Evolutionary conservation across 2,113 vertebrate genomes (phyloP), one percentile per base, ranked within the genome.

Genomic region (Sylvicapra grimmia): DNA sequence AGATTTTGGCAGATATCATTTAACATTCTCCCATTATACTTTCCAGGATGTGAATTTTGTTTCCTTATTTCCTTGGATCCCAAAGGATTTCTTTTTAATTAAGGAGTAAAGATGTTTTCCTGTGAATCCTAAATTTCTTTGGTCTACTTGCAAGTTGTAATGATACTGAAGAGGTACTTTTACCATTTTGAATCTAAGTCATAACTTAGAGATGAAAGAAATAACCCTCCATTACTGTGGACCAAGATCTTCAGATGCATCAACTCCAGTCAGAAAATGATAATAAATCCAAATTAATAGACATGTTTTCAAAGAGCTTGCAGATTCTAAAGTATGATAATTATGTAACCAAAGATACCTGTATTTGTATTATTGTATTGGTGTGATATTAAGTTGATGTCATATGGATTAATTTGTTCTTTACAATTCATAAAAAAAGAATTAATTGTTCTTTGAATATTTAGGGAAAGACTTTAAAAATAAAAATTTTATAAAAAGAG

Each of bases 1-100:
- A 90, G 83, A 72, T 96, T 94, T 90, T 97, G 94, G 93, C 95
- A 93, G 49, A 58, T 36, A 95, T 56, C 89, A 93, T 87, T 95
- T 93, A 95, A 85, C 36, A 27, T 95, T 96, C 53, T 97, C 85
- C 53, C 86, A 61, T 86, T 97, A 87, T 95, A 84, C 44, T 94
- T 96, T 85, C 31, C 75, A 97, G 88, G 86, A 90, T 89, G 44
- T 93, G 93, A 56, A 36, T 94, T 93, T 96, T 94, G 51, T 89
- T 94, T 95, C 94, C 51, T 89, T 86, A 85, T 87, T 95, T 96
- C 63, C 33, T 92, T 95, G 53, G 21, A 94, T 84, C 53, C 59
- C 47, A 82, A 80, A 54, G 2, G n/a, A 90, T 82, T 93, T 83
- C n/a, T 92, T 97, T 95, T 51, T 65, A 95, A 95, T 93, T 95